Evolutionary conservation across 2,888 invertebrate species (phyloP).

Genomic region (Apodemia duryi): DNA sequence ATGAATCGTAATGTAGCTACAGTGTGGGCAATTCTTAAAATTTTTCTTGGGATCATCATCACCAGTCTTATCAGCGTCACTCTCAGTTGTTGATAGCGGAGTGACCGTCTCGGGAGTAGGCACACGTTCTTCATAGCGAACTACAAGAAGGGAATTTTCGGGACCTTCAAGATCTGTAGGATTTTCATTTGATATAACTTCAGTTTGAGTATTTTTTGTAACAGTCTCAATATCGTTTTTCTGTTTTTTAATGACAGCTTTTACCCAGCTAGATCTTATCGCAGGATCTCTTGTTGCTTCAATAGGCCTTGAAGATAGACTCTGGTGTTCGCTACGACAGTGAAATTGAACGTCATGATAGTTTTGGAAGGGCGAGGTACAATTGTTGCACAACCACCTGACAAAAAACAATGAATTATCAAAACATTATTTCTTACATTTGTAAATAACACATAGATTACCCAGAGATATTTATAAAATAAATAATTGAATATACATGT

Average conservation of each 20-base stretch:
- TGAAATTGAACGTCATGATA: conserved; percentile 69
- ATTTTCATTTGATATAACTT: neutral
- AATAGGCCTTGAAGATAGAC: conserved; percentile 40
- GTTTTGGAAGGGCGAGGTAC: conserved; percentile 48
- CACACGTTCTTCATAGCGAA: conserved; percentile 54
- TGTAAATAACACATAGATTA: too few relatives aligned
- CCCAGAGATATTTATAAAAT: too few relatives aligned
- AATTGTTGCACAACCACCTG: conserved; percentile 65
- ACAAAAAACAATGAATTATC: conserved; percentile 18
- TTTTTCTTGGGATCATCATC: conserved; percentile 20
- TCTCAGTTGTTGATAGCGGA: neutral
- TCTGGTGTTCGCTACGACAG: conserved; percentile 47
- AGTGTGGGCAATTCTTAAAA: conserved; percentile 45
- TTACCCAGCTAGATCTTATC: conserved; percentile 51
- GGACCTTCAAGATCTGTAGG: conserved; percentile 7
- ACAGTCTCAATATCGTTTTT: conserved; percentile 37
- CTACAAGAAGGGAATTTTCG: conserved; percentile 59
- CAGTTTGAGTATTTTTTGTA: neutral
- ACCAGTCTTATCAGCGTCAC: neutral
- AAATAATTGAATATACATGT: conserved; percentile 26
- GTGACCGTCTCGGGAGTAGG: conserved; percentile 41
- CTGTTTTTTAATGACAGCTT: conserved; percentile 44
- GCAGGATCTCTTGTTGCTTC: conserved; percentile 49
- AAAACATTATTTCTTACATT: neutral
- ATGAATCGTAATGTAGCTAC: conserved; percentile 39